Evolutionary conservation across 2,888 invertebrate genomes (phyloP).

Genomic region (Hemicrepidius hirtus): DNA sequence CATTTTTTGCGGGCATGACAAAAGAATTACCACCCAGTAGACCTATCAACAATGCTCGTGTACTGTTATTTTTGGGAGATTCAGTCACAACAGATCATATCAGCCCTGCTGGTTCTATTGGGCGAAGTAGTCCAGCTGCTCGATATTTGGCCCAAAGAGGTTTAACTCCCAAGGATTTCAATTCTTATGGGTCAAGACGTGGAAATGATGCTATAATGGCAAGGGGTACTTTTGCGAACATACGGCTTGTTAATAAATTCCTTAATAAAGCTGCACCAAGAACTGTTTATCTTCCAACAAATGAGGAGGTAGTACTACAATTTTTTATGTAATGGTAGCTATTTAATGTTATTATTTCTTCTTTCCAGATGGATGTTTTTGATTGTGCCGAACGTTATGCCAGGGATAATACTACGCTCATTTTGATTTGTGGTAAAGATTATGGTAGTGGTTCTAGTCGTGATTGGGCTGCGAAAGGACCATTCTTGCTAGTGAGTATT

Average conservation of each 20-base stretch:
- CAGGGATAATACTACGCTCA: slow-evolving; percentile 83
- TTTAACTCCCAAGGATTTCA: slow-evolving; percentile 94
- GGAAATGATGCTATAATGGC: slow-evolving; percentile 99
- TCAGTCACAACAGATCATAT: slow-evolving; percentile 99
- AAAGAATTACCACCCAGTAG: slow-evolving; percentile 78
- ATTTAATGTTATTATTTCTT: slow-evolving; percentile 36
- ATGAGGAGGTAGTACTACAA: slow-evolving; percentile 79
- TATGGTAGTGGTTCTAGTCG: slow-evolving; percentile 98
- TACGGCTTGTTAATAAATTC: slow-evolving; percentile 94
- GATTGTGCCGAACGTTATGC: slow-evolving; percentile 95
- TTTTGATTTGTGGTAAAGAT: slow-evolving; percentile 96
- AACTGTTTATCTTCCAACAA: slow-evolving; percentile 91
- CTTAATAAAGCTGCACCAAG: slow-evolving; percentile 85
- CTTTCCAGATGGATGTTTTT: slow-evolving; percentile 88
- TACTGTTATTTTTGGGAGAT: slow-evolving; percentile 92
- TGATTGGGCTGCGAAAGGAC: slow-evolving; percentile 99
- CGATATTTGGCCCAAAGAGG: slow-evolving; percentile 84
- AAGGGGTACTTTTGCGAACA: slow-evolving; percentile 98
- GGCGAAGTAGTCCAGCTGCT: slow-evolving; percentile 94
- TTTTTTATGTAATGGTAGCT: slow-evolving; percentile 9
- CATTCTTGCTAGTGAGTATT: slow-evolving; percentile 86
- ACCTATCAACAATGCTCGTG: slow-evolving; percentile 83
- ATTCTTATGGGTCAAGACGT: slow-evolving; percentile 97
- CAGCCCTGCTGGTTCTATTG: slow-evolving; percentile 98
- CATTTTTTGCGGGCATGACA: slow-evolving; percentile 86